Evolutionary conservation across 2,888 invertebrate genomes (phyloP), one percentile per base, ranked within the genome.

Genomic region (Ctenicera cuprea): DNA sequence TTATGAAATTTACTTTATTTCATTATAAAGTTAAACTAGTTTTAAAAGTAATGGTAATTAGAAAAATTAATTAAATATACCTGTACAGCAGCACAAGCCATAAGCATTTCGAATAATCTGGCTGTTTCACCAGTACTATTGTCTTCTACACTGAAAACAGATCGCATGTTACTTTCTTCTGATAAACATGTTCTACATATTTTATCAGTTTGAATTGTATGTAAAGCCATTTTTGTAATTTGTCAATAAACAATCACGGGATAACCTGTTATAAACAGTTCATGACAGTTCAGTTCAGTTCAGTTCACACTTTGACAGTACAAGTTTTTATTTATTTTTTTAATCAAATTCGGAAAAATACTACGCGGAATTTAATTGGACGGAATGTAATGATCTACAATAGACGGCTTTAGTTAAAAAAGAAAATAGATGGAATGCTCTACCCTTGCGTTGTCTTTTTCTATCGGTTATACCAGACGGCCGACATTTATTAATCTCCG

Each of bases 171-270:
- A 73, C 76, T 79, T 59, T 82, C 83, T 80, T 85, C 85, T 22
- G 83, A 80, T 73, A 87, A 79, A 79, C 87, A 87, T 8, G 87
- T 86, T 72, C 87, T 80, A 76, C 87, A 87, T 66, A 87, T 85
- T 83, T 86, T 87, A 37, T 84, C 82, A 45, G 83, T 82, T 76
- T 85, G 82, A 45, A 84, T 30, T 26, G 74, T 76, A 64, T 79
- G 79, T 76, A 79, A 78, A 71, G 43, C 73, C 73, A 73, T 73
- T 41, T 41, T 41, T 22, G 9, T 22, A 18, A 14, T n/a, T 12
- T 52, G 12, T 22, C 30, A 22, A 12, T 26, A 22, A 26, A 52
- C 9, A 52, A 7, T 45, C 20, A 9, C 14, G 9, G 26, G n/a
- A 33, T 9, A 26, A 52, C 26, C 52, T 52, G 26, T 7, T 20